A percentile compares a stretch with the other conserved stretches of the same genome.
Evolutionary conservation across 2,888 invertebrate species (phyloP).

Genomic region (Linnaemya vulpina): DNA sequence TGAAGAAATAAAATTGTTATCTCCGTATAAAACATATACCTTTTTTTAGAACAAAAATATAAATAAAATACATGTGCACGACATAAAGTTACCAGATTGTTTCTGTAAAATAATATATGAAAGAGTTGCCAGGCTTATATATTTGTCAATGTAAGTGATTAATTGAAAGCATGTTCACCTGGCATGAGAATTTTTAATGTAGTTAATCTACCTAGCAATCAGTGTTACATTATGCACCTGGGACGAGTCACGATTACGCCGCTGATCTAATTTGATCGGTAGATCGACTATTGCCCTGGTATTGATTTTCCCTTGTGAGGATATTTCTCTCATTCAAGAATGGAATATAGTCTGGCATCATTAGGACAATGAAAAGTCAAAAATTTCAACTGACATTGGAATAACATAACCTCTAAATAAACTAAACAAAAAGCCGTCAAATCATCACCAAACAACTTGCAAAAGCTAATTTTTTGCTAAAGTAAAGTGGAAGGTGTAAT

Average conservation of each 20-base stretch:
- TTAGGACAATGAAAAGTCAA: conserved; percentile 76
- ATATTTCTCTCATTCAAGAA: too few relatives aligned
- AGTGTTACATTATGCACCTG: too few relatives aligned
- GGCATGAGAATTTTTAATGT: too few relatives aligned
- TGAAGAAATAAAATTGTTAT: background rate
- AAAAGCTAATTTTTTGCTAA: conserved; percentile 24
- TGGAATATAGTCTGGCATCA: conserved; percentile 65
- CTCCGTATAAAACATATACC: background rate
- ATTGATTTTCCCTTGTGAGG: too few relatives aligned
- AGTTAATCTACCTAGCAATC: too few relatives aligned
- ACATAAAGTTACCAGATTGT: conserved; percentile 24
- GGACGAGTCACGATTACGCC: too few relatives aligned
- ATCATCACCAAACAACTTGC: conserved; percentile 77
- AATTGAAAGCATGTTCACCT: background rate
- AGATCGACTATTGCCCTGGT: too few relatives aligned
- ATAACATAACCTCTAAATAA: conserved; percentile 72
- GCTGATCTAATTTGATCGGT: too few relatives aligned
- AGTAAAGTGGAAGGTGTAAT: background rate
- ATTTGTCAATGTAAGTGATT: background rate
- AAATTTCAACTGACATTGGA: conserved; percentile 72
- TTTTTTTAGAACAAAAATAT: conserved; percentile 35
- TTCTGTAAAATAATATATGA: background rate
- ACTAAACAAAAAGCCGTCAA: conserved; percentile 81
- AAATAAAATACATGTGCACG: conserved; percentile 62
- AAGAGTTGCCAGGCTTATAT: background rate